phyloP scores from a whole-genome alignment of 2,888 invertebrate species.

The Mamestra brassicae region DNA sequence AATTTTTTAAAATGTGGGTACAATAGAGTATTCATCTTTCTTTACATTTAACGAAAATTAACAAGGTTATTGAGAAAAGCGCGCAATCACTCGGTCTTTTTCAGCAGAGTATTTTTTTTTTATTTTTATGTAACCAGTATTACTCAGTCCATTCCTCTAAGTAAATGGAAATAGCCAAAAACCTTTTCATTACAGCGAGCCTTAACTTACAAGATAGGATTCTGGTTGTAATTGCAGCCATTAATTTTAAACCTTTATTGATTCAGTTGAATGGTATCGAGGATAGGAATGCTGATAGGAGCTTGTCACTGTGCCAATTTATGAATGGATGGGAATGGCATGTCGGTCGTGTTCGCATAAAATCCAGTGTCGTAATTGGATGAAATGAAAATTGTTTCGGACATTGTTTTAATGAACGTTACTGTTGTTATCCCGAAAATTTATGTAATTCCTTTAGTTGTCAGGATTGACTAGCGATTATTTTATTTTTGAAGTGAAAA shows the following conservation, averaged over 20 bases:
- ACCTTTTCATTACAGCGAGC: slow-evolving; percentile 28
- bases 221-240: slow-evolving; percentile 35
- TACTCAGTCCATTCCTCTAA: background rate
- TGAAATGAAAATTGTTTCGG: slow-evolving; percentile 34
- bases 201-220: slow-evolving; percentile 18
- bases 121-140: too few species aligned
- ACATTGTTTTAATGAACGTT: slow-evolving; percentile 28
- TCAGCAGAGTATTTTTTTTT: too few species aligned
- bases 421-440: background rate
- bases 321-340: slow-evolving; percentile 24
- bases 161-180: slow-evolving; percentile 12
- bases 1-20: too few species aligned
- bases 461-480: background rate
- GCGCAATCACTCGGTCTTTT: too few species aligned
- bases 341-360: background rate
- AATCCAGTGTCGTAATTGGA: slow-evolving; percentile 32
- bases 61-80: too few species aligned
- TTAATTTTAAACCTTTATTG: slow-evolving; percentile 53
- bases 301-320: slow-evolving; percentile 52
- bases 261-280: slow-evolving; percentile 34
- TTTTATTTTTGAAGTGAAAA: background rate
- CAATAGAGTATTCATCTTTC: too few species aligned
- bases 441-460: background rate
- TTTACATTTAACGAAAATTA: too few species aligned
- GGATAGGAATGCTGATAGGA: slow-evolving; percentile 36